phyloP scores from a whole-genome alignment of 37 sponge, comb jelly and placozoan genomes.

The Corticium candelabrum region DNA sequence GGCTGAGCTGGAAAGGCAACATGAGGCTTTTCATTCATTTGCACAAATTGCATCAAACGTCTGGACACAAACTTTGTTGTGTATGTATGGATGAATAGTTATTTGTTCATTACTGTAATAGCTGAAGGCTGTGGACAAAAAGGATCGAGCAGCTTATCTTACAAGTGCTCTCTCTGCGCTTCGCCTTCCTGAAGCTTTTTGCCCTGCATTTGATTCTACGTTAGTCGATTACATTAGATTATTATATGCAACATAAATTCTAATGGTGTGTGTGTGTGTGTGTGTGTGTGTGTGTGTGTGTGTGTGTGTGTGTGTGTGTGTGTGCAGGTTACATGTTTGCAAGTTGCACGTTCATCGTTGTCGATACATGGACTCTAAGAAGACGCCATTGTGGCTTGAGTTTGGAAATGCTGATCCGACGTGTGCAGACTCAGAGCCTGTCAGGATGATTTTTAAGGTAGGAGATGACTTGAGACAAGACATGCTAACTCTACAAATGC shows the following conservation, averaged over 20 bases:
- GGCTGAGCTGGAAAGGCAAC: conserved; percentile 55
- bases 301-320: too few species aligned
- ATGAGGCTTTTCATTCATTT: conserved; percentile 45
- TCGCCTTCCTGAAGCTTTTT: conserved; percentile 36
- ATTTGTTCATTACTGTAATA: neutral
- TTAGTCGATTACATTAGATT: too few species aligned
- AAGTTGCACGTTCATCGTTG: conserved; percentile 26
- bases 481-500: conserved; percentile 92
- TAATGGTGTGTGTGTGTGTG: too few species aligned
- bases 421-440: conserved; percentile 12
- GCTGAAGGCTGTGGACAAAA: neutral
- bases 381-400: conserved; percentile 89
- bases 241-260: too few species aligned
- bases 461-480: conserved; percentile 91
- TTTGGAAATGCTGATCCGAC: conserved; percentile 64
- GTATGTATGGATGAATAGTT: neutral
- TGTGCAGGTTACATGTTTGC: conserved; percentile 40
- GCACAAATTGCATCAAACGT: conserved; percentile 43
- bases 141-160: neutral
- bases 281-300: too few species aligned
- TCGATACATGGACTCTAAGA: conserved; percentile 86
- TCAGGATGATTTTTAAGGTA: conserved; percentile 78
- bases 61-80: conserved; percentile 1
- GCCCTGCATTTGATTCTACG: conserved; percentile 55
- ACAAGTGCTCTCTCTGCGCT: conserved; percentile 14